phyloP scores from a whole-genome alignment of 2,888 invertebrate genomes.

The Heliconius cydno region DNA sequence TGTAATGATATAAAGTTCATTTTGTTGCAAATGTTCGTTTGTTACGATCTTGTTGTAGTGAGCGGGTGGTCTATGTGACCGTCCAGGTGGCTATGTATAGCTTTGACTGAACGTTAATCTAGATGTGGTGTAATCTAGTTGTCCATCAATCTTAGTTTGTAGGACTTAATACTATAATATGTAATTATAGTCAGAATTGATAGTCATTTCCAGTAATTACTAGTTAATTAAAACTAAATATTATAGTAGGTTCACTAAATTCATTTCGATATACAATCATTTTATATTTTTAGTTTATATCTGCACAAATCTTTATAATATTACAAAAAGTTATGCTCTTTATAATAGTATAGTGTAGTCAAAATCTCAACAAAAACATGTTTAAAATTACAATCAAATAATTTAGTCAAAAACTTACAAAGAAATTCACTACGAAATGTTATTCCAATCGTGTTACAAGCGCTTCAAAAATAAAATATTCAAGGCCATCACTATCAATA shows the following conservation, averaged over 20 bases:
- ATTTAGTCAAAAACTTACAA: background rate
- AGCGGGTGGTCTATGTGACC: slow-evolving; percentile 78
- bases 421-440: slow-evolving; percentile 9
- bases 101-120: slow-evolving; percentile 67
- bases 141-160: slow-evolving; percentile 35
- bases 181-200: background rate
- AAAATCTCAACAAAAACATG: background rate
- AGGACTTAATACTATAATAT: background rate
- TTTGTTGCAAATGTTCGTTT: slow-evolving; percentile 51
- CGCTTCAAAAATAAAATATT: slow-evolving; percentile 30
- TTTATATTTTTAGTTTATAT: background rate
- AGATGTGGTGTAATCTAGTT: slow-evolving; percentile 56
- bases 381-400: background rate
- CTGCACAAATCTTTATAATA: background rate
- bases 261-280: background rate
- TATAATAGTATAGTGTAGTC: too few species aligned
- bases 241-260: background rate
- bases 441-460: slow-evolving; percentile 20
- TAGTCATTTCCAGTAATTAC: background rate
- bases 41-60: slow-evolving; percentile 61
- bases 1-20: slow-evolving; percentile 57
- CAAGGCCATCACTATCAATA: slow-evolving; percentile 36
- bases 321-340: background rate
- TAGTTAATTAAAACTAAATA: background rate
- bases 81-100: slow-evolving; percentile 83